Evolutionary conservation across 2,888 invertebrate genomes (phyloP), one percentile per base, ranked within the genome.

Genomic region (Eupithecia pulchellata): DNA sequence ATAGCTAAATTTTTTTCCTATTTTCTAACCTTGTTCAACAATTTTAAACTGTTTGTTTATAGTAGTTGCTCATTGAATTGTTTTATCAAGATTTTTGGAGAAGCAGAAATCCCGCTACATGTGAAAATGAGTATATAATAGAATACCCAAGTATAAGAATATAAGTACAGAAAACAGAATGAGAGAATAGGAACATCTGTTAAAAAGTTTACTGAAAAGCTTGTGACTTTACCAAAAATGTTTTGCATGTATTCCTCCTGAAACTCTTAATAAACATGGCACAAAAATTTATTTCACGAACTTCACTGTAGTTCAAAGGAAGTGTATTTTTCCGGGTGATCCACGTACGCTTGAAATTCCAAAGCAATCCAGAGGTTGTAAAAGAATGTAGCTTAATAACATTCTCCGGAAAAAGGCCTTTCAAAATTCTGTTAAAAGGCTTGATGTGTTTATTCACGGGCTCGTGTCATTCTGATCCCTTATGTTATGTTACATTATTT

Each of bases 341-440:
- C 32, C 61, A 61, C 61, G 36, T 42, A 65, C 32, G 36, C 36
- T 29, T 75, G 8, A 60, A 39, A 72, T 71, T 68, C 81, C 81
- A 71, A 79, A 82, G 81, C 83, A 83, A 60, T 82, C 83, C 79
- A 77, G 73, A 82, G 80, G 81, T 79, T 82, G 78, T 84, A 84
- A 83, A 85, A 84, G 78, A 82, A 84, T 81, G 81, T 80, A 78
- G 80, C 78, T 79, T 82, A 80, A 82, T 82, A 82, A 84, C 82
- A 85, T 85, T 86, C 82, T 78, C 79, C 73, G 78, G 75, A 73
- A 73, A 77, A 78, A 79, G 62, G 69, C 61, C 76, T 69, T 75
- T 84, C 82, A 85, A 80, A 81, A 78, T 78, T 82, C 71, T 76
- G 75, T 77, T 77, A 76, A 79, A 79, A 75, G 70, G 73, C 71